Evolutionary conservation across 2,888 invertebrate species (phyloP).

Genomic region (Acrobasis repandana): DNA sequence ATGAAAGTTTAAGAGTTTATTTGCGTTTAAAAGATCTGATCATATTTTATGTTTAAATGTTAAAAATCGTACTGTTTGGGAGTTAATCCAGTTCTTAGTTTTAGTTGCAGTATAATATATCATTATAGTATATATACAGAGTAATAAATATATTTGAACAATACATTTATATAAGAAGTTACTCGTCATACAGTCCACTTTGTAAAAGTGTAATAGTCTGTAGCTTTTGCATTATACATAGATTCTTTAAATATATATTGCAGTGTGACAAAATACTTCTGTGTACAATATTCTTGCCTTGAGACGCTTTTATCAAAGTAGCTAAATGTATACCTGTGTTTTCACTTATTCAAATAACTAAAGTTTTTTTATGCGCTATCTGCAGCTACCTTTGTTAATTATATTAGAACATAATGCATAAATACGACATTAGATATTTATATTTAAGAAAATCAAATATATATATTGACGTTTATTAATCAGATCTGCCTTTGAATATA

Average conservation of each 20-base stretch:
- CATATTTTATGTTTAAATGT: conserved; percentile 38
- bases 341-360: conserved; percentile 13
- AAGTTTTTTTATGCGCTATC: conserved; percentile 4
- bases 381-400: neutral
- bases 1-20: conserved; percentile 56
- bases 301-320: conserved; percentile 53
- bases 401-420: conserved; percentile 5
- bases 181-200: conserved; percentile 38
- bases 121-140: conserved; percentile 28
- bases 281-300: conserved; percentile 60
- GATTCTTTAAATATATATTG: conserved; percentile 35
- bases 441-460: neutral
- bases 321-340: conserved; percentile 31
- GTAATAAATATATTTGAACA: conserved; percentile 28
- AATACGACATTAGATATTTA: neutral
- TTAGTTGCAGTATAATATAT: conserved; percentile 23
- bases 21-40: conserved; percentile 48
- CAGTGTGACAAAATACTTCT: conserved; percentile 33
- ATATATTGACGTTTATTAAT: conserved; percentile 1
- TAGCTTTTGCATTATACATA: conserved; percentile 50
- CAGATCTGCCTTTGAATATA: neutral
- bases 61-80: conserved; percentile 30
- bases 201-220: conserved; percentile 45
- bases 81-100: conserved; percentile 34
- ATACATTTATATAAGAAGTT: conserved; percentile 36